These are phyloP conservation scores for Isurus oxyrinchus DNA, from an alignment of 2,113 vertebrate genomes.

Conservation along the genomic window DNA sequence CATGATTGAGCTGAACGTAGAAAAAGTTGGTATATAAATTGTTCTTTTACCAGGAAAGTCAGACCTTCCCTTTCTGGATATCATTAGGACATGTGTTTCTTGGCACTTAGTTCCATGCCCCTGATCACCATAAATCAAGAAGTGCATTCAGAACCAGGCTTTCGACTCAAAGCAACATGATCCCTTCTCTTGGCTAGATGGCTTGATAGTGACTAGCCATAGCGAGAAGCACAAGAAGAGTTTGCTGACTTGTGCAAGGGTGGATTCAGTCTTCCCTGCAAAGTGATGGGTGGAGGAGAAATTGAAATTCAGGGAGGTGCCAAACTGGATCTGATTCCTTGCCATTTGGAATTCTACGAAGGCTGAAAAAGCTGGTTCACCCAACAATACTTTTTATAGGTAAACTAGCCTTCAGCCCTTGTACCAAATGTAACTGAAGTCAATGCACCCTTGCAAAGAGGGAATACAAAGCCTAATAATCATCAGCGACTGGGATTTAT, in stretches of 20 bases:
- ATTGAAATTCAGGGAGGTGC: not conserved
- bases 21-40: not conserved
- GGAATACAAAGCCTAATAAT: not conserved
- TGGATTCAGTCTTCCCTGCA: not conserved
- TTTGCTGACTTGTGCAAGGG: not conserved
- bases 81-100: conserved; percentile 8
- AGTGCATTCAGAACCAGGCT: not conserved
- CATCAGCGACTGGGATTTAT: not conserved
- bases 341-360: not conserved
- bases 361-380: not conserved
- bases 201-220: not conserved
- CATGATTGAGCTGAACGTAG: not conserved
- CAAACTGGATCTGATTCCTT: not conserved
- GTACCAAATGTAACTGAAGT: not conserved
- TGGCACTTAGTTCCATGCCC: not conserved
- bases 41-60: not conserved
- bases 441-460: not conserved
- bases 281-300: not conserved
- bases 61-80: conserved; percentile 12
- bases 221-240: not conserved
- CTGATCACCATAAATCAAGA: conserved; percentile 5
- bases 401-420: not conserved
- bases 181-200: not conserved
- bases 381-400: not conserved
- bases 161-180: not conserved